These are phyloP conservation scores for Osmerus eperlanus DNA, from an alignment of 2,113 vertebrate genomes.

Conservation along the genomic window DNA sequence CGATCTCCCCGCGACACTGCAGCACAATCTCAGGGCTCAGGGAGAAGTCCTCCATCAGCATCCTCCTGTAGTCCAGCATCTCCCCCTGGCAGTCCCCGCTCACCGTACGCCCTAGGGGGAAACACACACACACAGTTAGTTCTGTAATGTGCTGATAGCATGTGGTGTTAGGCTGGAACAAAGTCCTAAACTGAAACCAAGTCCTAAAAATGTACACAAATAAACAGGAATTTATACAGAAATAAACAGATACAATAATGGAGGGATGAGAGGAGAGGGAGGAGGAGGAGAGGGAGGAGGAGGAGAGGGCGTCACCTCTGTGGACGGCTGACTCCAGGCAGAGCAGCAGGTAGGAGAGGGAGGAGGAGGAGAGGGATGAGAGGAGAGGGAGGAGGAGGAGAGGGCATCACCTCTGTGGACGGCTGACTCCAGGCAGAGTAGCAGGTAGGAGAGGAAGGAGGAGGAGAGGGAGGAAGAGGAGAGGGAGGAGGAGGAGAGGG, in stretches of 20 bases:
- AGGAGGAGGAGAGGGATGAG: neutral
- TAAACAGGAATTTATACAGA: too few species aligned
- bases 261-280: too few species aligned
- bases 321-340: slow-evolving; percentile 94
- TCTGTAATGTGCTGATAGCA: too few species aligned
- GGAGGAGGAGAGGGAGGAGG: neutral
- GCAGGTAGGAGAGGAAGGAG: slow-evolving; percentile 95
- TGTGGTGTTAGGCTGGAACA: too few species aligned
- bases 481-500: neutral
- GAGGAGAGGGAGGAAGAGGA: neutral
- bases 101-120: slow-evolving; percentile 80
- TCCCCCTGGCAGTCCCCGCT: slow-evolving; percentile 96
- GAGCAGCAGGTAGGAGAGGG: slow-evolving; percentile 91
- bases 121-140: neutral
- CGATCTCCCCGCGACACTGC: slow-evolving; percentile 91
- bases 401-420: slow-evolving; percentile 83
- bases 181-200: too few species aligned
- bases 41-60: slow-evolving; percentile 98
- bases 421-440: slow-evolving; percentile 92
- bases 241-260: too few species aligned
- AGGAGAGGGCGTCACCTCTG: slow-evolving; percentile 71
- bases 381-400: neutral
- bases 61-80: slow-evolving; percentile 95
- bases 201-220: too few species aligned
- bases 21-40: slow-evolving; percentile 96